Conservation (phyloP, 2,113 vertebrate species). For the Anguilla rostrata region DNA sequence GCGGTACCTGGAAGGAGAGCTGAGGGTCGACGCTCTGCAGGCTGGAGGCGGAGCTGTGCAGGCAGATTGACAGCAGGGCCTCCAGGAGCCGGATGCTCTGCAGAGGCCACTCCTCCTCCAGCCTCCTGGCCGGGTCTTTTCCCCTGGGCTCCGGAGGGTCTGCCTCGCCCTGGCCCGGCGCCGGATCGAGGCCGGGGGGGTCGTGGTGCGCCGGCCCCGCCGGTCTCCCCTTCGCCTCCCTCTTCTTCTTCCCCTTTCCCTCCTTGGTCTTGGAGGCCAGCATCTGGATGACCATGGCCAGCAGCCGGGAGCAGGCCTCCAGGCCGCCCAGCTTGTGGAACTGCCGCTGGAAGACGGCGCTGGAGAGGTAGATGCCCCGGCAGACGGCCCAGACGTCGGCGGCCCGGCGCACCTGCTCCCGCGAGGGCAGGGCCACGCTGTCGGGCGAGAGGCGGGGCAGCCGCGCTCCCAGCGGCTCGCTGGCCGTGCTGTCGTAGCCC, state of each 20-base stretch:
- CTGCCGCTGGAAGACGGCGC: constrained; percentile 85
- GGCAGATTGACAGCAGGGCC: constrained; percentile 88
- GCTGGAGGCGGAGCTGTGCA: constrained; percentile 77
- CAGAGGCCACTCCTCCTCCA: constrained; percentile 76
- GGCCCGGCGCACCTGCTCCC: constrained; percentile 78
- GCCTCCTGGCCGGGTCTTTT: constrained; percentile 52
- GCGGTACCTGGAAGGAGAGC: constrained; percentile 75
- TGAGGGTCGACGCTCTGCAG: constrained; percentile 81
- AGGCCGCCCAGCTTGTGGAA: constrained; percentile 89
- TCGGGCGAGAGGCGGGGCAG: constrained; percentile 81
- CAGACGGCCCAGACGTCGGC: constrained; percentile 91
- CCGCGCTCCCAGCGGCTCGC: constrained; percentile 77
- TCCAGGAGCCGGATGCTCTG: constrained; percentile 88
- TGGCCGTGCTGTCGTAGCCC: constrained; percentile 91
- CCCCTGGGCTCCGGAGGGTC: constrained; percentile 49
- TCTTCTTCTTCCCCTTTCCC: constrained; percentile 65
- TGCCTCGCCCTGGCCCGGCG: constrained; percentile 2
- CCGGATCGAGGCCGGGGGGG: constrained; percentile 33
- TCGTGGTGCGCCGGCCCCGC: constrained; percentile 44
- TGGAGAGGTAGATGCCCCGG: constrained; percentile 80
- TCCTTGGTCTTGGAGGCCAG: constrained; percentile 66
- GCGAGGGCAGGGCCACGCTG: constrained; percentile 80
- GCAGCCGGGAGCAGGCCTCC: constrained; percentile 80
- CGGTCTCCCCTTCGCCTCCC: constrained; percentile 55
- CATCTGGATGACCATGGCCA: constrained; percentile 85